Base-by-base conservation (phyloP, 2,888 invertebrate species). In the Xanthorhoe designata region DNA sequence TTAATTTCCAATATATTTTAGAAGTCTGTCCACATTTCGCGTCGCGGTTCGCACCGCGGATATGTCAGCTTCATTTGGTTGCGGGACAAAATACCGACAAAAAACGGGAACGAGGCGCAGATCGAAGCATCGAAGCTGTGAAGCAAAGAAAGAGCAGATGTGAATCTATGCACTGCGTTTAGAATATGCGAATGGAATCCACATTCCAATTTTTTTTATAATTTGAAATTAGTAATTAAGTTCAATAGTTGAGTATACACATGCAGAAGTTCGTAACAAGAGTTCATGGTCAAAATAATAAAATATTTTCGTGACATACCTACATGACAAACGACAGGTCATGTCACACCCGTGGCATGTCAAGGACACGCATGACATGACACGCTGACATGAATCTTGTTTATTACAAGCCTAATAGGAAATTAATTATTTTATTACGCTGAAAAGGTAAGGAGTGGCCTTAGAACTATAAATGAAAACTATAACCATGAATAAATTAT, bases 301-400 rank as follows among this genome's bases (percentile, higher is more conserved):
- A 45, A 42, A 42, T 52, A 17, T 47, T 29, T 47, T 24, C 49
- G 49, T 47, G 24, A 57, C 29, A 29, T 17, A 29, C 17, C n/a
- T n/a, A 24, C 17, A 15, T 45, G 18, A 35, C 57, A 52, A 55
- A 61, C 7, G 47, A 60, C 60, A 61, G 45, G 51, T 49, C 56
- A 29, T 56, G 60, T 63, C n/a, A n/a, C n/a, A n/a, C n/a, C 63
- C 60, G n/a, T 62, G 66, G 45, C 59, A 19, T 15, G 53, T 15
- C 56, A 62, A 4, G 15, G 17, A 38, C 29, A 47, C 29, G 0
- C 17, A 32, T 61, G 32, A 7, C 17, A 32, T 61, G 32, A 17
- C 47, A 54, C 15, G 6, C 17, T 57, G 53, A 47, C 63, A 64
- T 38, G 59, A 52, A 57, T 53, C 24, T 55, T 51, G 24, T 42